Percentiles rank a stretch among this genome's conserved stretches.
Conservation (phyloP, 92 coral and sea anemone genomes). For the Zoanthus sansibaricus region DNA sequence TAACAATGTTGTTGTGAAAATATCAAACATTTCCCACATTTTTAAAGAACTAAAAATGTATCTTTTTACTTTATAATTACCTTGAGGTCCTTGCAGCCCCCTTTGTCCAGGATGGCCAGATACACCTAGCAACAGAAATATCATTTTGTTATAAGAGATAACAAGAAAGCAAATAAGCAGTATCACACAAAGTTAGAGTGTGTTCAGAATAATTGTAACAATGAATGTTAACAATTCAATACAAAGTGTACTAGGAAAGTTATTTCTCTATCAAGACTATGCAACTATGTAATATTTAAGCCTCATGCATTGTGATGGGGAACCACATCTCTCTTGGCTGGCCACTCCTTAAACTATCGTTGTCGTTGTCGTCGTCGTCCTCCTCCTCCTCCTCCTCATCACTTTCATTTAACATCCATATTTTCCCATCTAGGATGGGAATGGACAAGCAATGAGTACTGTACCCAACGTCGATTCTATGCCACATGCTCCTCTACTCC, state of each 20-base stretch:
- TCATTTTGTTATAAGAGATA: background rate
- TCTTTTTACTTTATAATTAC: conserved; percentile 9
- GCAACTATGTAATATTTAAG: no score
- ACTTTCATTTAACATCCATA: no score
- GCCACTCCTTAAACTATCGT: no score
- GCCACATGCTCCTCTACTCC: no score
- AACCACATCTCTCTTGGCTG: no score
- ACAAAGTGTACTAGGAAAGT: background rate
- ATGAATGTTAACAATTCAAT: background rate
- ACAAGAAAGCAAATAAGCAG: background rate
- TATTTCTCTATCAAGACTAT: no score
- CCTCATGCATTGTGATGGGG: no score
- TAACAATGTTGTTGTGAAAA: background rate
- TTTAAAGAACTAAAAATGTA: background rate
- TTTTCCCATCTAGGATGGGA: no score
- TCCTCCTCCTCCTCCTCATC: no score
- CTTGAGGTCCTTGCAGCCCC: conserved; percentile 64
- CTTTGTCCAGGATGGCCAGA: conserved; percentile 70
- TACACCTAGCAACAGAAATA: conserved; percentile 36
- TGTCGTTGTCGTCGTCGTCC: no score
- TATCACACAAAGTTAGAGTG: background rate
- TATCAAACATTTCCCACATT: background rate
- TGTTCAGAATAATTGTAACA: background rate
- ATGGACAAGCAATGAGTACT: no score
- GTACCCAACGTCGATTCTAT: no score